Conservation (phyloP, 2,888 invertebrate species). For the Carpatolechia fugitivella region DNA sequence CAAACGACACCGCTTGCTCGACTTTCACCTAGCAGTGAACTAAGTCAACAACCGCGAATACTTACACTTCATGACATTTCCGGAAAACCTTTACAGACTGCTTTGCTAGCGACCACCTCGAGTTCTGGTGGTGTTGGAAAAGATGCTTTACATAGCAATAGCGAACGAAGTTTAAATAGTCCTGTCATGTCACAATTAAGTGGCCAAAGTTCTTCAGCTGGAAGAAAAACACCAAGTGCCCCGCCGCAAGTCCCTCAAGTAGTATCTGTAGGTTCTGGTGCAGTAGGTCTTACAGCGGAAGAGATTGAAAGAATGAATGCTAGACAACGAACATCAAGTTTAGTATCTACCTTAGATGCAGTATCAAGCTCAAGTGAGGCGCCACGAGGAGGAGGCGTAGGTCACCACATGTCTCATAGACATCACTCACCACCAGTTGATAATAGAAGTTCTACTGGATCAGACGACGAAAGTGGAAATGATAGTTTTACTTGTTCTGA, state of each 20-base stretch:
- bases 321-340: slow-evolving; percentile 91
- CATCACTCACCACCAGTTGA: slow-evolving; percentile 87
- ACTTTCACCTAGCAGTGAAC: slow-evolving; percentile 93
- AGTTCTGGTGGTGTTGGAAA: slow-evolving; percentile 93
- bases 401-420: slow-evolving; percentile 84
- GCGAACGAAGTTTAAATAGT: slow-evolving; percentile 94
- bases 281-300: slow-evolving; percentile 93
- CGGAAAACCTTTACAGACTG: slow-evolving; percentile 94
- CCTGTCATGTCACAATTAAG: slow-evolving; percentile 95
- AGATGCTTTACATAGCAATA: slow-evolving; percentile 93
- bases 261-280: slow-evolving; percentile 82
- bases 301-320: slow-evolving; percentile 95
- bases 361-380: slow-evolving; percentile 95
- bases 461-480: slow-evolving; percentile 95
- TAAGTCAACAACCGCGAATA: slow-evolving; percentile 95
- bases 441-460: slow-evolving; percentile 86
- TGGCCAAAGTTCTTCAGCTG: slow-evolving; percentile 90
- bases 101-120: slow-evolving; percentile 92
- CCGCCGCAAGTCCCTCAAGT: slow-evolving; percentile 84
- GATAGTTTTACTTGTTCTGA: slow-evolving; percentile 99
- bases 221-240: slow-evolving; percentile 84
- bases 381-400: slow-evolving; percentile 83
- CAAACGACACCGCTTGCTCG: slow-evolving; percentile 95
- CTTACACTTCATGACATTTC: slow-evolving; percentile 96
- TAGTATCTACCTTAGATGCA: slow-evolving; percentile 94